Percentiles rank a stretch among this genome's conserved stretches.
phyloP scores from a whole-genome alignment of 2,113 vertebrate species.

The Neoarius graeffei region DNA sequence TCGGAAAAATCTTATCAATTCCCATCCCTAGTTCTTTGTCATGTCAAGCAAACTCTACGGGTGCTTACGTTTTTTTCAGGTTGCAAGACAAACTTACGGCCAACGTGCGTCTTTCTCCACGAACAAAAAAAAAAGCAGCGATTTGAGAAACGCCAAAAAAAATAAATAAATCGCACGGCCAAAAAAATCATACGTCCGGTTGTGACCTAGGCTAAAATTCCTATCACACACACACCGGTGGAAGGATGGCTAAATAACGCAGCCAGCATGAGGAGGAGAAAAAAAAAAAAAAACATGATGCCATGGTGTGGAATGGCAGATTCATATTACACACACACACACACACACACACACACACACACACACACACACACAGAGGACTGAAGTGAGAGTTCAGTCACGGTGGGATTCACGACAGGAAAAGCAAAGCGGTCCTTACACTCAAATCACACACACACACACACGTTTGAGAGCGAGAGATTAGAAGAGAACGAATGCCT shows the following conservation, averaged over 20 bases:
- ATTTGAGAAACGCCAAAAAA: too few relatives aligned
- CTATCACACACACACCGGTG: neutral
- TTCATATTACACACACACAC: neutral
- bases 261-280: neutral
- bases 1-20: too few relatives aligned
- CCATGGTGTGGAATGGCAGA: neutral
- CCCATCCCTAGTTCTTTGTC: too few relatives aligned
- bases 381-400: conserved; percentile 3
- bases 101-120: too few relatives aligned
- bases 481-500: conserved; percentile 16
- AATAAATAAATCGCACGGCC: too few relatives aligned
- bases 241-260: neutral
- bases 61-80: too few relatives aligned
- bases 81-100: too few relatives aligned
- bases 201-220: too few relatives aligned
- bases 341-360: neutral
- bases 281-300: neutral
- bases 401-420: neutral
- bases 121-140: too few relatives aligned
- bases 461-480: neutral
- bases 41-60: too few relatives aligned
- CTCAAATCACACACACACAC: neutral
- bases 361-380: neutral
- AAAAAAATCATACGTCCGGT: too few relatives aligned
- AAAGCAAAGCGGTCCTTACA: conserved; percentile 6